Evolutionary conservation across 1,140 invertebrate species (phyloP).

Genomic region (Archivesica marissinica): DNA sequence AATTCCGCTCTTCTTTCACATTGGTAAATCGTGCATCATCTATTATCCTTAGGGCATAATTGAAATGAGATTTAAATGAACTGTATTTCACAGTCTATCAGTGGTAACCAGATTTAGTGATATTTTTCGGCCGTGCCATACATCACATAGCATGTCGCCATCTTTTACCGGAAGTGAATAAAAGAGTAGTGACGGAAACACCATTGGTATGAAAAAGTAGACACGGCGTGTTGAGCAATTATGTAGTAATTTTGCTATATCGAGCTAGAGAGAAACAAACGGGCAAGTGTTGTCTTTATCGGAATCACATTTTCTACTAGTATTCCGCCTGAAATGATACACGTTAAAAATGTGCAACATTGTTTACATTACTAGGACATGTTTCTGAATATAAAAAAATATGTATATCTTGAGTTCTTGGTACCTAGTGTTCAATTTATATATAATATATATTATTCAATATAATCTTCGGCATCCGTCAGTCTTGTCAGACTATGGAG

Average conservation of each 20-base stretch:
- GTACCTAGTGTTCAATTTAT: too few relatives aligned
- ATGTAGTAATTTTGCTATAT: conserved; percentile 32
- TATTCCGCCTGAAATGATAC: too few relatives aligned
- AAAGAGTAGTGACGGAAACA: conserved; percentile 23
- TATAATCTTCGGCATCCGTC: too few relatives aligned
- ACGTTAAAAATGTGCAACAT: too few relatives aligned
- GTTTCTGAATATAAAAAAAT: too few relatives aligned
- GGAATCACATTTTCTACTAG: too few relatives aligned
- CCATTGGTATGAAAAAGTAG: conserved; percentile 22
- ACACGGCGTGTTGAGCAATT: conserved; percentile 4
- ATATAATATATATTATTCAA: too few relatives aligned
- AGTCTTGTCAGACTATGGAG: too few relatives aligned
- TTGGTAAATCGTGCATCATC: conserved; percentile 57
- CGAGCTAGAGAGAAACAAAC: too few relatives aligned
- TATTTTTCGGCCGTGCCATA: conserved; percentile 14
- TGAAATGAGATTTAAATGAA: conserved; percentile 61
- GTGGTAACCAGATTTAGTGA: conserved; percentile 16
- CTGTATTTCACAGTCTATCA: conserved; percentile 39
- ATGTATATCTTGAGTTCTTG: too few relatives aligned
- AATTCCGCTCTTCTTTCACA: conserved; percentile 55
- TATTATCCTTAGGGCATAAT: conserved; percentile 55
- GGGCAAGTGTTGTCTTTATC: too few relatives aligned
- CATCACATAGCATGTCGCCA: conserved; percentile 45
- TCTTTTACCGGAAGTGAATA: conserved; percentile 61
- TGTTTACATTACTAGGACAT: too few relatives aligned